These are phyloP conservation scores for Odontothrips loti DNA, from an alignment of 2,888 invertebrate species.

Conservation along the genomic window DNA sequence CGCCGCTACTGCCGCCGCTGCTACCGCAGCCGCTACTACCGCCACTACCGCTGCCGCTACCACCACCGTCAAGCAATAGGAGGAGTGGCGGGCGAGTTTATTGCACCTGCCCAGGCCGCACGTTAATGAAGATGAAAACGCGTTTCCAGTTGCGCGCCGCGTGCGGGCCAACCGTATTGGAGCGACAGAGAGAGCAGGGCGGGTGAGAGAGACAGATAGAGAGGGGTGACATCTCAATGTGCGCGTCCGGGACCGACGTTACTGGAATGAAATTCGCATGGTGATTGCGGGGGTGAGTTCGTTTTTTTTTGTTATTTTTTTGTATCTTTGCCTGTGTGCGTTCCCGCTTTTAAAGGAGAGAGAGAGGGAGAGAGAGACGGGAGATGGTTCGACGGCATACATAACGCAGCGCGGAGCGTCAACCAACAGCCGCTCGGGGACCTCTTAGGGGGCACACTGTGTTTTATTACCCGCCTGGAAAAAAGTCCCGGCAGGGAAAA, in stretches of 20 bases:
- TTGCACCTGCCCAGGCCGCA: neutral
- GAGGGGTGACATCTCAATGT: no score
- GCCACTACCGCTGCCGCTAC: no score
- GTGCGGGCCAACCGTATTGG: neutral
- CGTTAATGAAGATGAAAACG: constrained; percentile 20
- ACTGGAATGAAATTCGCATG: no score
- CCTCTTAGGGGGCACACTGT: neutral
- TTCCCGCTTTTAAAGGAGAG: neutral
- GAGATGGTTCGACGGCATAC: no score
- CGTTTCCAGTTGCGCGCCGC: constrained; percentile 12
- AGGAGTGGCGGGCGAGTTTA: neutral
- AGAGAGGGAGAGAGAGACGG: no score
- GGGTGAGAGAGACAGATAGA: neutral
- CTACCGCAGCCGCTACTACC: no score
- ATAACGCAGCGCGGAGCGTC: neutral
- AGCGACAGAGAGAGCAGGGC: neutral
- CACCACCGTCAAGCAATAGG: no score
- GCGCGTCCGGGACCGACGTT: no score
- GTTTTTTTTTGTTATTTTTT: no score
- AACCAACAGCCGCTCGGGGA: constrained; percentile 5
- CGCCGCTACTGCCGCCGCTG: no score
- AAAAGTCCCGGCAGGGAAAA: neutral
- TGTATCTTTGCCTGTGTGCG: neutral
- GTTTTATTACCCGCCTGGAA: neutral
- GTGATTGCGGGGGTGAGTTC: no score